Evolutionary conservation across 2,888 invertebrate genomes (phyloP).

Genomic region (Dusona sp.): DNA sequence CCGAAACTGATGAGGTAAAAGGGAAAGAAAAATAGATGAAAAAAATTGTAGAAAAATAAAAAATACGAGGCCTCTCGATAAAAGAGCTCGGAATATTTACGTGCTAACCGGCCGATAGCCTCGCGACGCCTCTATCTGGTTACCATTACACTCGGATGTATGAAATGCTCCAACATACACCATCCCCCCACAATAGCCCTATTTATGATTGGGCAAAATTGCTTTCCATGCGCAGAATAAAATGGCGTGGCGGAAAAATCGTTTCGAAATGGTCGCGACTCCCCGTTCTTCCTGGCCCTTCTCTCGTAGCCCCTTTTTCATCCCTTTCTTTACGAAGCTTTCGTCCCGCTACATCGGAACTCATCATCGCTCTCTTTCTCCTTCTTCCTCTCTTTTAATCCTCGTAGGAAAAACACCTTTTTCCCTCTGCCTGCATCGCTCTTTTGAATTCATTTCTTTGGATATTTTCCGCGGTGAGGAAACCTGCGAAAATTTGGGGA

Average conservation of each 20-base stretch:
- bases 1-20: not conserved
- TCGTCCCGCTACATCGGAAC: not conserved
- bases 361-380: not conserved
- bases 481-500: slow-evolving; percentile 77
- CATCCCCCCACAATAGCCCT: slow-evolving; percentile 85
- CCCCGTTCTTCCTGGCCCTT: slow-evolving; percentile 42
- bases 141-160: slow-evolving; percentile 85
- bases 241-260: slow-evolving; percentile 84
- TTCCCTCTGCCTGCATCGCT: not conserved
- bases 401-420: not conserved
- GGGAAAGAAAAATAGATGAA: not conserved
- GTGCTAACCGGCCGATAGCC: slow-evolving; percentile 83
- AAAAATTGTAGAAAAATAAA: not conserved
- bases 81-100: slow-evolving; percentile 79
- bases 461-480: slow-evolving; percentile 33
- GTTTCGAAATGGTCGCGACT: slow-evolving; percentile 76
- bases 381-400: not conserved
- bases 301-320: not conserved
- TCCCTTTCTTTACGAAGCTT: not conserved
- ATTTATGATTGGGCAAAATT: slow-evolving; percentile 85
- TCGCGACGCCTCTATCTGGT: slow-evolving; percentile 84
- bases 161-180: slow-evolving; percentile 84
- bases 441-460: slow-evolving; percentile 14
- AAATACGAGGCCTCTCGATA: slow-evolving; percentile 29
- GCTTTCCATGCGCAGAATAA: slow-evolving; percentile 85